phyloP scores from a whole-genome alignment of 2,888 invertebrate genomes.

The Ectemnius lituratus region DNA sequence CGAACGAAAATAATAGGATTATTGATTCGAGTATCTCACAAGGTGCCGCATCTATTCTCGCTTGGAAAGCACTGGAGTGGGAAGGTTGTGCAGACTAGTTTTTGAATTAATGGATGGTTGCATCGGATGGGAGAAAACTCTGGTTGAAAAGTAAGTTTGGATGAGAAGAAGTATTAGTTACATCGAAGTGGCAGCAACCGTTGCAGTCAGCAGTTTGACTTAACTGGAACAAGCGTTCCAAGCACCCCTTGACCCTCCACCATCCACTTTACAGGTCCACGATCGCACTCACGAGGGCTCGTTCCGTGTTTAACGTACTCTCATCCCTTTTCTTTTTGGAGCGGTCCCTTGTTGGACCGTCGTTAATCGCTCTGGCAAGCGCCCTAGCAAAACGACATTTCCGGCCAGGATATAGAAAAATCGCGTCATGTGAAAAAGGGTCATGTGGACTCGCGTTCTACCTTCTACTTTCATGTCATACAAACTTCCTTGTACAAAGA shows the following conservation, averaged over 20 bases:
- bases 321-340: conserved; percentile 33
- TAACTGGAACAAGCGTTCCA: conserved; percentile 54
- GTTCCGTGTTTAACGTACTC: conserved; percentile 54
- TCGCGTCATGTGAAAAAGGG: neutral
- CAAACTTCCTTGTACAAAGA: too few species aligned
- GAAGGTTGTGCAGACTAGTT: too few species aligned
- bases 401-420: neutral
- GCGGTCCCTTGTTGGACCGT: neutral
- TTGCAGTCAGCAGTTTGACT: conserved; percentile 53
- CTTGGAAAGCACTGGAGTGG: too few species aligned
- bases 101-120: too few species aligned
- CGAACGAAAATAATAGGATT: too few species aligned
- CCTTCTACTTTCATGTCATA: too few species aligned
- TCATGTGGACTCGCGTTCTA: neutral
- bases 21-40: too few species aligned
- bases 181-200: conserved; percentile 30
- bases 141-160: neutral
- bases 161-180: conserved; percentile 11
- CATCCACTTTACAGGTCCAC: conserved; percentile 46
- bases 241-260: conserved; percentile 60
- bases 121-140: neutral
- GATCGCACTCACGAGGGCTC: conserved; percentile 41
- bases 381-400: neutral
- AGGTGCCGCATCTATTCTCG: too few species aligned
- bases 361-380: conserved; percentile 11